A percentile compares a stretch with the other conserved stretches of the same genome.
phyloP scores from a whole-genome alignment of 2,797 vertebrate species.

The Crenichthys baileyi region DNA sequence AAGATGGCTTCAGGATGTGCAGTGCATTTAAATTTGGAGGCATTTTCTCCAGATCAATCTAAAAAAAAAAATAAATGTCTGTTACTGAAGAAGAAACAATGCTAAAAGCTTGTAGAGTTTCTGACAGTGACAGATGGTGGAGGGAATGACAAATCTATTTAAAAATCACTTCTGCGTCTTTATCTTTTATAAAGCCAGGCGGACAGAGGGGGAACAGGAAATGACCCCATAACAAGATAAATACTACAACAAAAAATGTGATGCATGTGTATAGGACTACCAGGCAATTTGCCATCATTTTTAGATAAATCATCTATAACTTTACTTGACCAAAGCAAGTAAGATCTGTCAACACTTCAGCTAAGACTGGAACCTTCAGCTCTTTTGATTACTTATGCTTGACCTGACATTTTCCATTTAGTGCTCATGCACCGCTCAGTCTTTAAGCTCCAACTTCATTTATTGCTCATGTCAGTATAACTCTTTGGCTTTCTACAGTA shows the following conservation, averaged over 20 bases:
- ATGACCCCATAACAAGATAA: constrained; percentile 9
- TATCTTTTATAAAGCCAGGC: constrained; percentile 7
- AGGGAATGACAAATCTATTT: constrained; percentile 30
- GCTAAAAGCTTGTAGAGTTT: constrained; percentile 31
- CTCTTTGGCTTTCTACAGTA: not conserved
- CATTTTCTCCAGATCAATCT: constrained; percentile 24
- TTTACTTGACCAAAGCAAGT: constrained; percentile 1
- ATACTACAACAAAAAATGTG: not conserved
- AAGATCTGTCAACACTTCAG: not conserved
- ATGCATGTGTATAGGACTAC: not conserved
- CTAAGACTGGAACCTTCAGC: not conserved
- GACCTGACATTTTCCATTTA: not conserved
- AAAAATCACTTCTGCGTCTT: constrained; percentile 30
- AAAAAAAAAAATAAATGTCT: constrained; percentile 17
- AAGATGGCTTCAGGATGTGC: not conserved
- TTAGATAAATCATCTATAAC: not conserved
- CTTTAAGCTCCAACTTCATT: not conserved
- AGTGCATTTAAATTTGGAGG: constrained; percentile 22
- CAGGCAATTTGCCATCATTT: not conserved
- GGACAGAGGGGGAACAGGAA: constrained; percentile 7
- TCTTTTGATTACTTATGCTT: not conserved
- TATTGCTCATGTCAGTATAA: not conserved
- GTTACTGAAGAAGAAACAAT: constrained; percentile 19
- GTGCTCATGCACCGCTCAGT: not conserved
- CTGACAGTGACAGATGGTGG: constrained; percentile 19